Base-by-base conservation (phyloP, 2,113 vertebrate genomes). In the Aphyosemion australe region DNA sequence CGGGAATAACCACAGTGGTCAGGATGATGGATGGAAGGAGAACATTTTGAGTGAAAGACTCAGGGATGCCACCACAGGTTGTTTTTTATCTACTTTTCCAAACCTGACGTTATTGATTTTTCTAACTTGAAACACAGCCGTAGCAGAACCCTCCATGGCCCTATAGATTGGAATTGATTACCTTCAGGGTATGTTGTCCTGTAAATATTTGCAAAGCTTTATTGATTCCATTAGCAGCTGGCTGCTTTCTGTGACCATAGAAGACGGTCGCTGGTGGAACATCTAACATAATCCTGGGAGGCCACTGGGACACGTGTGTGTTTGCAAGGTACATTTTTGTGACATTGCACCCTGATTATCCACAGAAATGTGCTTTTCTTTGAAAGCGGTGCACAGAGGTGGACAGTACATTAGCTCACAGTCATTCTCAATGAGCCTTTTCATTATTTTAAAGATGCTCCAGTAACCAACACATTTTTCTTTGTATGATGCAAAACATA, bases 121-220 rank as follows among this genome's bases (percentile, higher is more conserved):
- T 76, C 72, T 64, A 78, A 87, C 77, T 78, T 86, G 75, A 83
- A 86, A 87, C 82, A 88, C 73, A 75, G 82, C 73, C 83, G 72
- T 73, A 68, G 67, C 59, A 79, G 79, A 86, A 81, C 80, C 79
- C 75, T 87, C 83, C 78, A 75, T 84, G 66, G 74, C 83, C 75
- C 62, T 84, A 89, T 85, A 70, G 87, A 90, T 82, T 84, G 72
- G 55, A 88, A 90, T 88, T 78, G 90, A 87, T 88, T 71, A 69
- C 74, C 79, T 79, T 37, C 65, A 66, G 78, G 82, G 76, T 78
- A 72, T 80, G 77, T 68, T 84, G 79, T 86, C 82, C 85, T 88
- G 87, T 88, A 90, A 91, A 90, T 90, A 90, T 91, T 91, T 92
- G 82, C 72, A 74, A 88, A 82, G 61, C 69, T 76, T 79, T 83